These are phyloP conservation scores for Dicentrarchus labrax DNA, from an alignment of 2,113 vertebrate species.

Conservation along the genomic window DNA sequence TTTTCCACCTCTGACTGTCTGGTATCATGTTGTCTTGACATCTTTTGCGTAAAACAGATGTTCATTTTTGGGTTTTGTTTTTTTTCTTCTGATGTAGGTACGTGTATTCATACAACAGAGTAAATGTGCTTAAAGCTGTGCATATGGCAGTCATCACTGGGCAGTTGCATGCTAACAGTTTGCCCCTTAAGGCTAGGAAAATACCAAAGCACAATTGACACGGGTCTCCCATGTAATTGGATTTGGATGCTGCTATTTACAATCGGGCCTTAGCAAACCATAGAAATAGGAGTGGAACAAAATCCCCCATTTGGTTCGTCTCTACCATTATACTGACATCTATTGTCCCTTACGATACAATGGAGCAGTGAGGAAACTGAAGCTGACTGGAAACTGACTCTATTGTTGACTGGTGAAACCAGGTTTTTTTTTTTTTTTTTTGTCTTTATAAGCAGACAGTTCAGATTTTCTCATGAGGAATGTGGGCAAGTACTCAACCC, in stretches of 20 bases:
- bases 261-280: constrained; percentile 20
- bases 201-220: constrained; percentile 42
- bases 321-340: constrained; percentile 41
- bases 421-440: background rate
- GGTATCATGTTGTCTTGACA: background rate
- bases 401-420: constrained; percentile 48
- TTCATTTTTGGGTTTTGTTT: background rate
- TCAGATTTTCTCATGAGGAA: constrained; percentile 48
- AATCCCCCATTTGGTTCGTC: constrained; percentile 44
- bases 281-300: constrained; percentile 40
- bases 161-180: background rate
- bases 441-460: background rate
- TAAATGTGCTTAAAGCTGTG: background rate
- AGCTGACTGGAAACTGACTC: constrained; percentile 54
- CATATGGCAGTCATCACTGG: constrained; percentile 4
- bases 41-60: background rate
- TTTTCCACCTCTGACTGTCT: background rate
- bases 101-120: background rate
- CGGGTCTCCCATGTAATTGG: constrained; percentile 52
- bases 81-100: background rate
- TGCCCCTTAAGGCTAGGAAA: constrained; percentile 47
- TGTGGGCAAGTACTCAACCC: constrained; percentile 35
- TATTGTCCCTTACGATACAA: constrained; percentile 63
- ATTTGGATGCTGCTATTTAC: constrained; percentile 59
- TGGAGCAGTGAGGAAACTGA: constrained; percentile 59